phyloP scores from a whole-genome alignment of 1,140 invertebrate genomes.

The Meloidogyne hapla region DNA sequence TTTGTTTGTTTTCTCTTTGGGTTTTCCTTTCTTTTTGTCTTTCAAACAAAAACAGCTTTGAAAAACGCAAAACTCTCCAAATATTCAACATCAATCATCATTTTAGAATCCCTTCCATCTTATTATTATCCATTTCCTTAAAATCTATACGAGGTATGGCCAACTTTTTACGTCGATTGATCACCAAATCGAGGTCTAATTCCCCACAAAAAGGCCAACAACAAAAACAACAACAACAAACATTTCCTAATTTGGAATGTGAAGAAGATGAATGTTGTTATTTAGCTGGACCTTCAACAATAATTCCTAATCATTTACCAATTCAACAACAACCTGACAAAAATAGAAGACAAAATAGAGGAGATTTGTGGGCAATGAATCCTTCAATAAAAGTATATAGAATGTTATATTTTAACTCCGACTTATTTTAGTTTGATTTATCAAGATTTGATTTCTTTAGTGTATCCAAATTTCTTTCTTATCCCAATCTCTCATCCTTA shows the following conservation, averaged over 20 bases:
- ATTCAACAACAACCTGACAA: background rate
- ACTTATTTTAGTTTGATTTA: too few relatives aligned
- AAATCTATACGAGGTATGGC: constrained; percentile 31
- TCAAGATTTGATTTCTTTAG: too few relatives aligned
- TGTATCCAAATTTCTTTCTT: too few relatives aligned
- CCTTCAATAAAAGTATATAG: background rate
- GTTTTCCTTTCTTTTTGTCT: background rate
- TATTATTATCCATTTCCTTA: background rate
- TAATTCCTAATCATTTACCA: background rate
- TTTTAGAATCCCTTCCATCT: background rate
- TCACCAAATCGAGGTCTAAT: constrained; percentile 44
- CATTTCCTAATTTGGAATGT: background rate
- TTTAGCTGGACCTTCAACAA: background rate
- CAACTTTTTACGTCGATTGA: constrained; percentile 42
- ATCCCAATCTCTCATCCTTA: too few relatives aligned
- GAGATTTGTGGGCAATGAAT: background rate
- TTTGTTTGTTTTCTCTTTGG: constrained; percentile 1
- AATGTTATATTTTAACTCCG: too few relatives aligned
- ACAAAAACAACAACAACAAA: background rate
- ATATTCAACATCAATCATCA: constrained; percentile 14
- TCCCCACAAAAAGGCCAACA: constrained; percentile 37
- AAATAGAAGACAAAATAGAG: background rate
- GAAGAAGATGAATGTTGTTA: constrained; percentile 5
- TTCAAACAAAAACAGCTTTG: background rate
- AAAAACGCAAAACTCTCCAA: background rate